These are phyloP conservation scores for Neodon shergylaensis DNA, from an alignment of 2,113 vertebrate species.

Conservation along the genomic window DNA sequence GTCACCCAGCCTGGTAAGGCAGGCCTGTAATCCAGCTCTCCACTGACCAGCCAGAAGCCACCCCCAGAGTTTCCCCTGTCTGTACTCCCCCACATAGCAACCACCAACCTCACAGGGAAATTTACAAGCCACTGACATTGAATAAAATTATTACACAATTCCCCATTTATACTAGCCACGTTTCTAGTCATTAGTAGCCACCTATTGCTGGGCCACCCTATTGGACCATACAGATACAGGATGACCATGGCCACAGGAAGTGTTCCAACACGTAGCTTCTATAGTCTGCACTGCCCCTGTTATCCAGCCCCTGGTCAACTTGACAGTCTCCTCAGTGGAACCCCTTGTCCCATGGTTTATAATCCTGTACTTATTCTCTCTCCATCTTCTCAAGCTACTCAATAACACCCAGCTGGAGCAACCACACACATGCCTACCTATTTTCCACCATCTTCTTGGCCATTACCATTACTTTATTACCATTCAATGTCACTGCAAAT, in stretches of 20 bases:
- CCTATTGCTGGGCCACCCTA: too few species aligned
- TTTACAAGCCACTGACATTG: background rate
- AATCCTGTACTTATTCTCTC: background rate
- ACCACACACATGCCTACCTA: background rate
- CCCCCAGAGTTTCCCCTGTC: too few species aligned
- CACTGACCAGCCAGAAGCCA: too few species aligned
- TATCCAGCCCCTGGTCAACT: background rate
- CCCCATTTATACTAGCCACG: background rate
- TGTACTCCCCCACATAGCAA: background rate
- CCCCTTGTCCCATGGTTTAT: rapidly evolving
- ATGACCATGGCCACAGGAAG: background rate
- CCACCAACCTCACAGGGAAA: background rate
- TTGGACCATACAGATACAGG: rapidly evolving
- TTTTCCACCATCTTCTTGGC: background rate
- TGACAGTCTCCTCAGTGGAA: background rate
- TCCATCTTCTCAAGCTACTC: background rate
- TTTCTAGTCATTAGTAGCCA: background rate
- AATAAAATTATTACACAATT: background rate
- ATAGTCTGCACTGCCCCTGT: rapidly evolving
- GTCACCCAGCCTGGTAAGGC: background rate
- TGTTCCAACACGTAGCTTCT: background rate
- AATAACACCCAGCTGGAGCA: background rate
- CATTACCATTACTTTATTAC: background rate
- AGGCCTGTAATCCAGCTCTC: background rate
- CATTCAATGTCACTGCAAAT: background rate